Base-by-base conservation (phyloP, 2,888 invertebrate genomes). In the Graphium colonna region DNA sequence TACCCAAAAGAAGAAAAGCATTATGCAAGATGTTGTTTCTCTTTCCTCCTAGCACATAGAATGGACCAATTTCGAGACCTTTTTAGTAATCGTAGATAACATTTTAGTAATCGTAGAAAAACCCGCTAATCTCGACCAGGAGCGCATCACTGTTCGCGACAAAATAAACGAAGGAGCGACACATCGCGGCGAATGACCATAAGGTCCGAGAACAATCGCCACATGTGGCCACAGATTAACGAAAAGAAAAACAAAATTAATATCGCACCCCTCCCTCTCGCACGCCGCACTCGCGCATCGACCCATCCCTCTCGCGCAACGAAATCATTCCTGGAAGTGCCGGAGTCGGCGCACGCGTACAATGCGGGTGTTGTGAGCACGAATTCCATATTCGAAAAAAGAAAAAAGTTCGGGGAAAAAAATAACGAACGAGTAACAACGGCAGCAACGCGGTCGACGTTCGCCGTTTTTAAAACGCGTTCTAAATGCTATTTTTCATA, bases 201-300 rank as follows among this genome's bases (percentile, higher is more conserved):
- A 87, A 82, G 87, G 87, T 85, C 88, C 84, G 77, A 80, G 82
- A 84, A 85, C 85, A 85, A 84, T 84, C 85, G 75, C 88, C 86
- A 88, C 87, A 88, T 89, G 88, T 87, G 88, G 88, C 79, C 84
- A 76, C 79, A 79, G 82, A 86, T 86, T 85, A 82, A 84, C 77
- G 71, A 79, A 86, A 84, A 84, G 82, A 86, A 86, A 85, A 85
- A 84, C 70, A 83, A 85, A 85, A 81, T 77, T 78, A 76, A 80
- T 79, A 75, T 77, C 68, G 68, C 57, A 59, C 46, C 63, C 48
- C 40, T 72, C 78, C 62, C 68, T 62, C 66, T 73, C 62, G 46
- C 28, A n/a, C 63, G 4, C 28, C 9, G 33, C 28, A 51, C 15
- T 51, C 56, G 57, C 48, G 46, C 12, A 43, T 68, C 57, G 51